Evolutionary conservation across 2,888 invertebrate species (phyloP), one percentile per base, ranked within the genome.

Genomic region (Embidobia sp.): DNA sequence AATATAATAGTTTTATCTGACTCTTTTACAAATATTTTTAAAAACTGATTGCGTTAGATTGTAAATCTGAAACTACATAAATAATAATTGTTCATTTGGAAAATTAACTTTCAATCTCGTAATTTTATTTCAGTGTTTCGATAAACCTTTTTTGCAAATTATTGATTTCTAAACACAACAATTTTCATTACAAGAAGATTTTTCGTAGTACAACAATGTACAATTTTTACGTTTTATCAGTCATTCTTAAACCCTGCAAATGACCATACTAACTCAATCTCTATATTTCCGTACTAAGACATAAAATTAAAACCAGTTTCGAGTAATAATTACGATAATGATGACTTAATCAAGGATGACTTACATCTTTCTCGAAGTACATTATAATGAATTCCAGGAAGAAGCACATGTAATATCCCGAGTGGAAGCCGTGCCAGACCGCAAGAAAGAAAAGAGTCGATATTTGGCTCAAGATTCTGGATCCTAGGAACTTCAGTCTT

Each of bases 381-480:
- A 98, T 95, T 26, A 96, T 94, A 26, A 96, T 90, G 87, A 97
- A 98, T 87, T 99, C 99, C 89, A 97, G 94, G 66, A 96, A 92
- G 91, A 99, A 99, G 42, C 96, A 95, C 85, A 96, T 91, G 87
- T 98, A 99, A 86, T 99, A 99, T 0, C 99, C 98, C 6, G 95
- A 94, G 86, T 97, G 95, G 55, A 97, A 93, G 7, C 99, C 99
- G 90, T 99, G 99, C 99, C 99, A 99, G 0, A 98, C 85, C 0
- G 99, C 97, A 31, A 99, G 92, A 90, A 98, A 99, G 0, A 93
- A 64, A 33, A 99, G 90, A 0, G 98, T 96, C 0, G 93, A 91
- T 0, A 93, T 91, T 89, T 99, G 98, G 78, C 98, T 98, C 1
- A 94, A 90, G 33, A 92, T 74, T 46, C 85, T 88, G 3, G 80